phyloP scores from a whole-genome alignment of 2,797 vertebrate genomes.

The Prionace glauca region DNA sequence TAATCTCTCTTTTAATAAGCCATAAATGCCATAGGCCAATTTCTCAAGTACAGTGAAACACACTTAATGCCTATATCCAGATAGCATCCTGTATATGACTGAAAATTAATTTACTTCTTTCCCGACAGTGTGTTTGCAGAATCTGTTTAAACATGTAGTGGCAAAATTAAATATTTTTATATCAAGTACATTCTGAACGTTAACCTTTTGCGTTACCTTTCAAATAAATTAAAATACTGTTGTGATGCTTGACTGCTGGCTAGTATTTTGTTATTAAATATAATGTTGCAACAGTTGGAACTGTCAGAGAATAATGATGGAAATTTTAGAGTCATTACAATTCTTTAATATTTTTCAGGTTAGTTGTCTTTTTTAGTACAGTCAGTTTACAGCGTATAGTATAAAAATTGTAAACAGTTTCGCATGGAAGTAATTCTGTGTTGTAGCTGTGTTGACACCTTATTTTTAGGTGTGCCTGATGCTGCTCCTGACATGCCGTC shows the following conservation, averaged over 20 bases:
- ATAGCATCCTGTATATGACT: background rate
- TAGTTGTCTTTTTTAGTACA: background rate
- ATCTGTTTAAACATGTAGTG: background rate
- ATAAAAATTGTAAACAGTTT: background rate
- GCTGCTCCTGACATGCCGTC: too few relatives aligned
- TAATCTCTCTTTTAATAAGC: background rate
- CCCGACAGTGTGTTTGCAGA: background rate
- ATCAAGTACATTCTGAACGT: background rate
- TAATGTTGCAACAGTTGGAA: background rate
- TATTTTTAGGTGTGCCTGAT: too few relatives aligned
- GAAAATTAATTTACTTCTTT: background rate
- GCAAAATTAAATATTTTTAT: background rate
- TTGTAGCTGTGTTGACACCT: too few relatives aligned
- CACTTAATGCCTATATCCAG: background rate
- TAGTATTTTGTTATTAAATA: background rate
- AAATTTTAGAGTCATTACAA: background rate
- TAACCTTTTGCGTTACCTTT: background rate
- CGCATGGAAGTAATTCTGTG: too few relatives aligned
- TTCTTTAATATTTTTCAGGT: background rate
- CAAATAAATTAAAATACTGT: background rate
- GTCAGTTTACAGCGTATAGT: background rate
- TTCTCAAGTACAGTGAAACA: background rate
- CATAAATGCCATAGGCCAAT: background rate
- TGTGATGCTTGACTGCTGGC: background rate
- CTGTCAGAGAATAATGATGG: background rate